These are phyloP conservation scores for Cheilosia urbana DNA, from an alignment of 2,888 invertebrate genomes.

Conservation along the genomic window DNA sequence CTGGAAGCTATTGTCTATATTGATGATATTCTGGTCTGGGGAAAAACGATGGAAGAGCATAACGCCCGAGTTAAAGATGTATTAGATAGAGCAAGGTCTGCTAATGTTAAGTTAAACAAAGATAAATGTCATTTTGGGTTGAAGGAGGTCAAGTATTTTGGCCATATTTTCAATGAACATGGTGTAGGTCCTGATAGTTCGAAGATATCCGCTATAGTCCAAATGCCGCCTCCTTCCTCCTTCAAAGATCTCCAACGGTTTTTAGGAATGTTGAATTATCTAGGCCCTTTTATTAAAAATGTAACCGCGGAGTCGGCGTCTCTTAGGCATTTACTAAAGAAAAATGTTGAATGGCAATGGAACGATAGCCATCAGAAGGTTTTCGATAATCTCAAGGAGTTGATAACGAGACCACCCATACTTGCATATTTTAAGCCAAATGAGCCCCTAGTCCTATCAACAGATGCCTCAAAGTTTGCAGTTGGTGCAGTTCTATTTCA, in stretches of 20 bases:
- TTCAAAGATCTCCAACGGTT: slow-evolving; percentile 53
- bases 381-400: slow-evolving; percentile 52
- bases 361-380: slow-evolving; percentile 39
- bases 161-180: slow-evolving; percentile 46
- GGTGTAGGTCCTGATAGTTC: slow-evolving; percentile 30
- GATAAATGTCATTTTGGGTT: slow-evolving; percentile 40
- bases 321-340: slow-evolving; percentile 41
- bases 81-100: slow-evolving; percentile 30
- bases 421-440: slow-evolving; percentile 60
- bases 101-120: slow-evolving; percentile 52
- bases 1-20: slow-evolving; percentile 41
- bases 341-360: slow-evolving; percentile 66
- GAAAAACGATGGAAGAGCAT: slow-evolving; percentile 38
- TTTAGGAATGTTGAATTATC: slow-evolving; percentile 49
- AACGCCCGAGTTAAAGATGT: slow-evolving; percentile 36
- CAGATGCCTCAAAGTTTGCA: slow-evolving; percentile 59
- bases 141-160: slow-evolving; percentile 39
- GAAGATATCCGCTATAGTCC: neutral
- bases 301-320: slow-evolving; percentile 17
- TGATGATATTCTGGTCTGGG: slow-evolving; percentile 50
- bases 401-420: slow-evolving; percentile 32
- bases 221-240: slow-evolving; percentile 2
- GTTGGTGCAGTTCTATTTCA: slow-evolving; percentile 57
- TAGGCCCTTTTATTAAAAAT: slow-evolving; percentile 27
- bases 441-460: slow-evolving; percentile 55